Evolutionary conservation across 2,113 vertebrate genomes (phyloP), one percentile per base, ranked within the genome.

Genomic region (Campylorhamphus procurvoides): DNA sequence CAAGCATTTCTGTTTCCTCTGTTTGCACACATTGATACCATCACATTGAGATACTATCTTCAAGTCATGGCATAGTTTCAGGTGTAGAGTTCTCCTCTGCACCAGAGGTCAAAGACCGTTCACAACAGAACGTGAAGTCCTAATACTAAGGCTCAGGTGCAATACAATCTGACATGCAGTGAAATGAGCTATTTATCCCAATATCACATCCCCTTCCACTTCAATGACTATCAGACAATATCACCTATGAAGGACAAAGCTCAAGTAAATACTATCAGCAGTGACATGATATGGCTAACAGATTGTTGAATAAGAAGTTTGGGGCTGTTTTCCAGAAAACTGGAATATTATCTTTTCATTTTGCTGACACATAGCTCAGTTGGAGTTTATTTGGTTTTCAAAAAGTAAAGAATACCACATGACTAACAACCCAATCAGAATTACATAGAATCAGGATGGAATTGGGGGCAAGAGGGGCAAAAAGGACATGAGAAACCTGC

Each of bases 1-100:
- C 74, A 91, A 82, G 35, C 53, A 85, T 93, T 94, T 93, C 46
- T 68, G 19, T 67, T 90, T 96, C 92, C 75, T 97, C 53, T 78
- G 39, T 92, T 94, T 94, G 87, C 20, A 80, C 42, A 35, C 10
- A 3, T 53, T 90, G 87, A 77, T 77, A 87, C n/a, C 67, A 84
- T 18, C 53, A 31, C 18, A 87, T 3, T 33, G 56, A 87, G 66
- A 74, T 14, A 20, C 17, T 14, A 82, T 83, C 76, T 82, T 63
- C 79, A 69, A 81, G 13, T 58, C 59, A 84, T 3, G 6, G 68
- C 18, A 83, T 15, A 84, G 78, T 71, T 85, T 91, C 77, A 69
- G 63, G 11, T 84, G 68, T 29, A 78, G 44, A 82, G 74, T 49
- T 47, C 52, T 93, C 22, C 84, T 89, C 69, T 7, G n/a, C n/a